Evolutionary conservation across 2,888 invertebrate genomes (phyloP).

Genomic region (Drosophila buzzatii): DNA sequence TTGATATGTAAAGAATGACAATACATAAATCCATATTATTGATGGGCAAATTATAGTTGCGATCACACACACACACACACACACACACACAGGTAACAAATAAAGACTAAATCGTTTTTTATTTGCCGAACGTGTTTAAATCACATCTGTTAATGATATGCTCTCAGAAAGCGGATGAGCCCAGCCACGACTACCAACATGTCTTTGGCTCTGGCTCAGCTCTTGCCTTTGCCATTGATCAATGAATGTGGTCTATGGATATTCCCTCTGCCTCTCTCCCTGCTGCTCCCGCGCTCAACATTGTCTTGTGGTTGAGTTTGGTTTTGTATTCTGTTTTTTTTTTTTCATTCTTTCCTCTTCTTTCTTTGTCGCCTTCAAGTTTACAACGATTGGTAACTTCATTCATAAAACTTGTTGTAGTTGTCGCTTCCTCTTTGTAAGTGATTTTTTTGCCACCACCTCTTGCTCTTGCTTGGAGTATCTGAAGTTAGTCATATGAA

Average conservation of each 20-base stretch:
- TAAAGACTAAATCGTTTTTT: constrained; percentile 45
- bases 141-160: constrained; percentile 56
- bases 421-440: constrained; percentile 73
- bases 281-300: constrained; percentile 30
- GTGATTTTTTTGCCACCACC: constrained; percentile 55
- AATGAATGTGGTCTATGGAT: constrained; percentile 47
- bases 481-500: background rate
- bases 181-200: background rate
- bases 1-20: constrained; percentile 57
- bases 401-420: constrained; percentile 73
- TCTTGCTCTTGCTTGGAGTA: constrained; percentile 13
- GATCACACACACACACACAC: constrained; percentile 34
- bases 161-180: constrained; percentile 48
- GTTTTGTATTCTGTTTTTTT: constrained; percentile 32
- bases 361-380: constrained; percentile 53
- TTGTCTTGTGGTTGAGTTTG: constrained; percentile 53
- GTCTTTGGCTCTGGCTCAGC: background rate
- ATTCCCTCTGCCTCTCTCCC: background rate
- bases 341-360: background rate
- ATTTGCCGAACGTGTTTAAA: constrained; percentile 56
- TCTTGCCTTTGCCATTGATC: background rate
- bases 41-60: constrained; percentile 41
- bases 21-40: constrained; percentile 30
- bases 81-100: constrained; percentile 12
- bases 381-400: constrained; percentile 55